A percentile compares a stretch with the other conserved stretches of the same genome.
These are phyloP conservation scores for Meliscaeva auricollis DNA, from an alignment of 2,888 invertebrate species.

Conservation along the genomic window DNA sequence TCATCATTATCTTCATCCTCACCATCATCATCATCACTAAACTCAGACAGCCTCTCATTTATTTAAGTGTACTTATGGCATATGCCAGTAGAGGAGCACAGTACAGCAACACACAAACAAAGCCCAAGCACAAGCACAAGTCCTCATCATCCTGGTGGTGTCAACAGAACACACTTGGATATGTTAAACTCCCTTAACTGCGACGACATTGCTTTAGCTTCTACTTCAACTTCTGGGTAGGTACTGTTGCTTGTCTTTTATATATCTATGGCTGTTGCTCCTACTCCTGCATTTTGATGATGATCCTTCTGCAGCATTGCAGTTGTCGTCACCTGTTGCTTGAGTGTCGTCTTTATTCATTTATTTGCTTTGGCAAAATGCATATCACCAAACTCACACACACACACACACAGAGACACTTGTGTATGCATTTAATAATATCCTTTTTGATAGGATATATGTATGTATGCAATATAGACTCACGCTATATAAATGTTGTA, in stretches of 20 bases:
- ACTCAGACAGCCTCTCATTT: constrained; percentile 34
- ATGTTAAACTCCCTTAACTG: constrained; percentile 64
- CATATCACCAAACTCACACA: constrained; percentile 15
- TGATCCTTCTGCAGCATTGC: constrained; percentile 13
- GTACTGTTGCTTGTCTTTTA: constrained; percentile 1
- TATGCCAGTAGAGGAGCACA: constrained; percentile 34
- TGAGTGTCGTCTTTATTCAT: constrained; percentile 55
- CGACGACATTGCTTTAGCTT: constrained; percentile 27
- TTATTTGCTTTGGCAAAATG: constrained; percentile 70
- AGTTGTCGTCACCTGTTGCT: constrained; percentile 67
- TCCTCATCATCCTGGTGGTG: constrained; percentile 40
- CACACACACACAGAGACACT: constrained; percentile 45
- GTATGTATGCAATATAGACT: constrained; percentile 10
- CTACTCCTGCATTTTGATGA: not conserved
- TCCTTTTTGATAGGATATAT: constrained; percentile 58
- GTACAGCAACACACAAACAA: not conserved
- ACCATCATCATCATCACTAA: constrained; percentile 22
- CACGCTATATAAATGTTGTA: not conserved
- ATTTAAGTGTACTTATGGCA: constrained; percentile 65
- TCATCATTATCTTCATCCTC: not conserved
- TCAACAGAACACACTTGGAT: constrained; percentile 59
- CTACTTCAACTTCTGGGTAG: constrained; percentile 1
- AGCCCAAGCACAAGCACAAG: constrained; percentile 7
- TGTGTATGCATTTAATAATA: constrained; percentile 67
- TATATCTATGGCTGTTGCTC: not conserved